phyloP scores from a whole-genome alignment of 1,140 invertebrate genomes.

The Papilio polytes region DNA sequence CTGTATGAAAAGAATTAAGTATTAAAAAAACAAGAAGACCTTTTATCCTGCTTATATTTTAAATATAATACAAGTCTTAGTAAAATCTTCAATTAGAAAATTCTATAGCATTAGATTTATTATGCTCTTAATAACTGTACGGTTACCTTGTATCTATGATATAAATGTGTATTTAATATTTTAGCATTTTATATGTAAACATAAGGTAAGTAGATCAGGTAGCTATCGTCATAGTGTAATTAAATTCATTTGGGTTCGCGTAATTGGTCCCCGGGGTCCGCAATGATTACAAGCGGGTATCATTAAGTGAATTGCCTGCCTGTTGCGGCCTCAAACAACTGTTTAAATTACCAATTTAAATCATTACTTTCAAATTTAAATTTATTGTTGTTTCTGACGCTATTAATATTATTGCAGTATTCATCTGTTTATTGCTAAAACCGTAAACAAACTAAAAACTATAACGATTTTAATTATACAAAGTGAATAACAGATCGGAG shows the following conservation, averaged over 20 bases:
- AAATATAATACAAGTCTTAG: background rate
- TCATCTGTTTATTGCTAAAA: too few species aligned
- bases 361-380: slow-evolving; percentile 24
- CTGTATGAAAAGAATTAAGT: slow-evolving; percentile 81
- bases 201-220: slow-evolving; percentile 17
- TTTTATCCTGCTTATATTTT: background rate
- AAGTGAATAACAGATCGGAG: too few species aligned
- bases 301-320: slow-evolving; percentile 39
- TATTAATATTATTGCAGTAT: background rate
- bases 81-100: background rate
- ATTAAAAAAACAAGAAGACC: background rate
- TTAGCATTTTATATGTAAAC: slow-evolving; percentile 9
- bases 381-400: background rate
- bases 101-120: too few species aligned
- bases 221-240: slow-evolving; percentile 24
- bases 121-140: background rate
- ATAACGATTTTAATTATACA: too few species aligned
- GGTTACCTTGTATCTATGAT: background rate
- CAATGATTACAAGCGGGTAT: slow-evolving; percentile 34
- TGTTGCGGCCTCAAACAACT: slow-evolving; percentile 30
- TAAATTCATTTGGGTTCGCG: slow-evolving; percentile 25
- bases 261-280: slow-evolving; percentile 34
- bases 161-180: background rate
- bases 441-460: too few species aligned
- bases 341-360: slow-evolving; percentile 31